Evolutionary conservation across 2,888 invertebrate species (phyloP), one percentile per base, ranked within the genome.

Genomic region (Pocota personata): DNA sequence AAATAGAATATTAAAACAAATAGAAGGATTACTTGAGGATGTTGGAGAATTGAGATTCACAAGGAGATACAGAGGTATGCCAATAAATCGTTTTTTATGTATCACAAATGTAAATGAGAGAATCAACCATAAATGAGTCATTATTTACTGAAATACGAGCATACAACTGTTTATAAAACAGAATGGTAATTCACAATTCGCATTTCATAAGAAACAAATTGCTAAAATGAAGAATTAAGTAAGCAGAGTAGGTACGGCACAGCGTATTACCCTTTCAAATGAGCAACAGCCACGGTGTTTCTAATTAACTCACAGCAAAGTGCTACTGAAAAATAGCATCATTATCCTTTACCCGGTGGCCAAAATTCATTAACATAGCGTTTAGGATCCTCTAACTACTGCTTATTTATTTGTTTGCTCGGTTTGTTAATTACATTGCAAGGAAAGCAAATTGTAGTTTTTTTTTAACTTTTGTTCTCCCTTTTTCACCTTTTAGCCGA

Each of bases 381-480:
- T 32, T 48, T 35, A 43, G 52, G 52, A 40, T 55, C 16, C 50
- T 40, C 72, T 72, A 72, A 50, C 72, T 32, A 27, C 66, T 37
- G 57, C 66, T 66, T 66, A 76, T 76, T 58, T 69, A 78, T 37
- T 43, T 55, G 71, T 71, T 43, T 71, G 30, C 78, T 62, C 40
- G 60, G 71, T 43, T 62, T 71, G 62, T 55, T 78, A 62, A 78
- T 78, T 78, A 78, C 60, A 43, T 16, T 48, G 48, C 30, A 64
- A 48, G 7, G 10, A 32, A n/a, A 48, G 7, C 5, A 32, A n/a
- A 64, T 64, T 64, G 12, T n/a, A 30, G 30, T 16, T 43, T 48
- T 48, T 48, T 48, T 8, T 46, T 46, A 19, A 19, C 19, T 40
- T 14, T 16, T 40, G 5, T 14, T 14, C 7, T 40, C 7, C n/a